Evolutionary conservation across 2,888 invertebrate species (phyloP), one percentile per base, ranked within the genome.

Genomic region (Tenthredo distinguenda): DNA sequence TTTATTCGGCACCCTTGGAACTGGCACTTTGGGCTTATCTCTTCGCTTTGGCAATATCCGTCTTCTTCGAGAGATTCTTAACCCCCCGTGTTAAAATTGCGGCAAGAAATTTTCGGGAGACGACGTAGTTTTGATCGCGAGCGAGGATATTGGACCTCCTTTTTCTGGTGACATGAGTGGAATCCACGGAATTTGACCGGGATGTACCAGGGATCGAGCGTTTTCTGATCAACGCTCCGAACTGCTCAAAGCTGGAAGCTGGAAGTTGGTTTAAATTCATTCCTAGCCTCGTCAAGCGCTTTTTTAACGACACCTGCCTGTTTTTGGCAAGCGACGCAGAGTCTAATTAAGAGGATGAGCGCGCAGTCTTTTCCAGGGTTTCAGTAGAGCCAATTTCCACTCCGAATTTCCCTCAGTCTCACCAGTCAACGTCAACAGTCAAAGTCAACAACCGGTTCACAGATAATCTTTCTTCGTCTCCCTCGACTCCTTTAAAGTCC

Each of bases 261-360:
- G 72, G 40, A 40, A 72, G 9, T 65, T 12, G 21, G 43, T 40
- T 21, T 21, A n/a, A 40, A 74, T 74, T 74, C 10, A 43, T 12
- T 74, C 21, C 43, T 2, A 43, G 72, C 10, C 26, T 77, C 47
- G 50, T 55, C 34, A 40, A 18, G 10, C 26, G n/a, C 18, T 34
- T 50, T 50, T 9, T 31, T 26, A 55, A 77, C 37, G n/a, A 26
- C 34, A 34, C 55, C 55, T 77, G 55, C 31, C 50, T 31, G 50
- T 47, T 77, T 55, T 77, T 31, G 31, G 77, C 55, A 55, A 26
- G 5, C 15, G 31, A 31, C 9, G 77, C 15, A 47, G 55, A 55
- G 55, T 31, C 47, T 77, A 77, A 77, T 77, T 55, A 77, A 77
- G 47, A 31, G 77, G 50, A 77, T 34, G 77, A 77, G 18, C 50